phyloP scores from a whole-genome alignment of 2,888 invertebrate species.

The Pycnomerus fuliginosus region DNA sequence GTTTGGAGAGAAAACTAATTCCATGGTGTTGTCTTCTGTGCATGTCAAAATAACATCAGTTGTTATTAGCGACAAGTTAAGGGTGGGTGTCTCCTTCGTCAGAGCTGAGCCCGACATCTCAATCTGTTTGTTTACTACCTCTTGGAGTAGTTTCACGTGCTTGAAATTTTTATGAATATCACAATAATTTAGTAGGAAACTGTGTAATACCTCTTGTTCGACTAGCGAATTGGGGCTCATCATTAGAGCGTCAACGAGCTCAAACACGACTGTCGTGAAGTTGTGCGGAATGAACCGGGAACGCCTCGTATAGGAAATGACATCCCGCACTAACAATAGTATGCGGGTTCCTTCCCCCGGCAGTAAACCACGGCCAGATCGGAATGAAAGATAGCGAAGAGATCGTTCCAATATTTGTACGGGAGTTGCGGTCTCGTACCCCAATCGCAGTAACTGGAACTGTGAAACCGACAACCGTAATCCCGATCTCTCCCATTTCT shows the following conservation, averaged over 20 bases:
- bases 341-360: constrained; percentile 69
- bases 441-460: constrained; percentile 60
- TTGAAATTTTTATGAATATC: background rate
- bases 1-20: too few relatives aligned
- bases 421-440: constrained; percentile 64
- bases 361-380: constrained; percentile 34
- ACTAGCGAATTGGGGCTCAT: constrained; percentile 67
- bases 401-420: constrained; percentile 59
- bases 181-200: constrained; percentile 4
- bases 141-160: constrained; percentile 37
- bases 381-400: constrained; percentile 53
- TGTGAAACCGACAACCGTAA: constrained; percentile 44
- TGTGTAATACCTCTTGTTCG: constrained; percentile 66
- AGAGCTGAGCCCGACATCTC: constrained; percentile 24
- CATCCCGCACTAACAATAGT: constrained; percentile 58
- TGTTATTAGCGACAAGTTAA: constrained; percentile 28
- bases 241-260: constrained; percentile 66
- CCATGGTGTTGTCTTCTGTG: constrained; percentile 4
- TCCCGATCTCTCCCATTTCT: background rate
- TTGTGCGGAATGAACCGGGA: constrained; percentile 31
- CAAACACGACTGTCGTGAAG: constrained; percentile 59
- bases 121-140: constrained; percentile 33
- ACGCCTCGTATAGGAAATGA: constrained; percentile 52
- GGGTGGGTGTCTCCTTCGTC: constrained; percentile 17
- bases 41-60: constrained; percentile 28